phyloP scores from a whole-genome alignment of 2,113 vertebrate genomes.

The Syrrhaptes paradoxus region DNA sequence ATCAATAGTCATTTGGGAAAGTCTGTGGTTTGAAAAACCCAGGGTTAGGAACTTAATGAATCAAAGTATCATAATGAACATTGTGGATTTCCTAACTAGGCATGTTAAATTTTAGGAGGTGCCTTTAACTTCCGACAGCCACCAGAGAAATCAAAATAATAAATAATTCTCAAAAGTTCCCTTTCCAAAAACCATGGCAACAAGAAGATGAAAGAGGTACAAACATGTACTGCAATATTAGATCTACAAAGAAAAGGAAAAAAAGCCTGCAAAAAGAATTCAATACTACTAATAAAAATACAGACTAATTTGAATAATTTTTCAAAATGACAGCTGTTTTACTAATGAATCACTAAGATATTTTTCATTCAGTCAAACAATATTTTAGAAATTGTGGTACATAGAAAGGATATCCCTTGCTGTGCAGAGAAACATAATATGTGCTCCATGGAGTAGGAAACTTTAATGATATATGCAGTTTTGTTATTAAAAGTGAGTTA shows the following conservation, averaged over 20 bases:
- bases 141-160: neutral
- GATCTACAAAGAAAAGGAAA: neutral
- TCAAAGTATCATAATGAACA: neutral
- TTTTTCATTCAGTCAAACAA: slow-evolving; percentile 77
- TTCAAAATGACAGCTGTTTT: slow-evolving; percentile 70
- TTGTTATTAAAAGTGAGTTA: slow-evolving; percentile 84
- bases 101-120: neutral
- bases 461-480: slow-evolving; percentile 82
- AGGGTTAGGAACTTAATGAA: neutral
- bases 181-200: neutral
- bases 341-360: slow-evolving; percentile 76
- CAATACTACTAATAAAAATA: slow-evolving; percentile 55
- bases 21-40: neutral
- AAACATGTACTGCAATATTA: neutral
- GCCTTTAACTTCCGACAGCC: neutral
- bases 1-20: neutral
- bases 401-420: slow-evolving; percentile 79
- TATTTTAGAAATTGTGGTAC: slow-evolving; percentile 79
- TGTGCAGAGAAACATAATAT: slow-evolving; percentile 77
- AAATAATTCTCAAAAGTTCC: neutral
- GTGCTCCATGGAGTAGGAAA: slow-evolving; percentile 75
- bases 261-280: neutral
- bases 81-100: neutral
- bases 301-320: slow-evolving; percentile 67
- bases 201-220: neutral